Conservation (phyloP, 1,140 invertebrate genomes). For the Leptestheria dahalacensis region DNA sequence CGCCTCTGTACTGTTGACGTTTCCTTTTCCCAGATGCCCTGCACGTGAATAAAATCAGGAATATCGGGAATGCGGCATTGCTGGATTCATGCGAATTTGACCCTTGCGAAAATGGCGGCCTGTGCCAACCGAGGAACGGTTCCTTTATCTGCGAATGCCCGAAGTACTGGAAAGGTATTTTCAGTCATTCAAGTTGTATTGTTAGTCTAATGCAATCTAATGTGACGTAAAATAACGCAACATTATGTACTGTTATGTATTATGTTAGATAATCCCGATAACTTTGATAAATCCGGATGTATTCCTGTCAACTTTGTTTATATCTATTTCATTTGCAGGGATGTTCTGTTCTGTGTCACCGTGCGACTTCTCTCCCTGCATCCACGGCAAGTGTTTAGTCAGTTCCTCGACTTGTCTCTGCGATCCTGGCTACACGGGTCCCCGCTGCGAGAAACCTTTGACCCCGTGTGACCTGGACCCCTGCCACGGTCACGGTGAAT, state of each 20-base stretch:
- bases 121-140: constrained; percentile 36
- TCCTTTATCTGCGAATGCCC: constrained; percentile 44
- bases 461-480: constrained; percentile 49
- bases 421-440: constrained; percentile 43
- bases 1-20: background rate
- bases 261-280: too few species aligned
- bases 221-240: too few species aligned
- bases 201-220: background rate
- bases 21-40: background rate
- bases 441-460: constrained; percentile 43
- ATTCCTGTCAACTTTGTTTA: too few species aligned
- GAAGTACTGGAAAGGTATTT: constrained; percentile 30
- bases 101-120: constrained; percentile 48
- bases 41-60: background rate
- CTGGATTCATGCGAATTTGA: constrained; percentile 42
- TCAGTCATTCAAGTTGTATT: background rate
- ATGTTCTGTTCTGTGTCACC: constrained; percentile 49
- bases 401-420: constrained; percentile 34
- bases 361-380: constrained; percentile 49
- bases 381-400: constrained; percentile 49
- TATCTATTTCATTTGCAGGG: constrained; percentile 32
- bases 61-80: background rate
- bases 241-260: too few species aligned
- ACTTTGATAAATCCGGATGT: too few species aligned
- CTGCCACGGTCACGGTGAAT: constrained; percentile 50